These are phyloP conservation scores for Drosophila nigrodunni DNA, from an alignment of 1,140 invertebrate genomes.

Conservation along the genomic window DNA sequence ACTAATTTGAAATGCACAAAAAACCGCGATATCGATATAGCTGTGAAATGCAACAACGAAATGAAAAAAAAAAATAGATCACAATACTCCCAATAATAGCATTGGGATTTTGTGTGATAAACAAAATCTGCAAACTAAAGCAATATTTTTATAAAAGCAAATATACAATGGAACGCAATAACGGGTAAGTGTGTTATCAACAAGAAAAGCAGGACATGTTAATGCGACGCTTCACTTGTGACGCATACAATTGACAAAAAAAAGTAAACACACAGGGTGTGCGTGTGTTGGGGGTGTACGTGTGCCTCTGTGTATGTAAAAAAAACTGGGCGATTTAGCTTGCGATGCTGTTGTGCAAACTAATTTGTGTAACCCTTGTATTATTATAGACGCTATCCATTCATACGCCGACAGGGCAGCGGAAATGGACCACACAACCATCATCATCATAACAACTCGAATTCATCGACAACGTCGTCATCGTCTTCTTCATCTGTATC, in stretches of 20 bases:
- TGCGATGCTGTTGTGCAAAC: constrained; percentile 27
- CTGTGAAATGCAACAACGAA: constrained; percentile 45
- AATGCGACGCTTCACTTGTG: constrained; percentile 20
- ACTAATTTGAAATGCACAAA: background rate
- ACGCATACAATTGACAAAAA: constrained; percentile 48
- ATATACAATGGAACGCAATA: constrained; percentile 74
- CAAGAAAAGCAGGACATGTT: background rate
- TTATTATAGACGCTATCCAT: constrained; percentile 70
- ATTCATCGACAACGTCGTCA: constrained; percentile 56
- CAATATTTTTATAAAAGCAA: constrained; percentile 41
- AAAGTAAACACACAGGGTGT: constrained; percentile 45
- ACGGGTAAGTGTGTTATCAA: constrained; percentile 59
- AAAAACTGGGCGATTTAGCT: constrained; percentile 33
- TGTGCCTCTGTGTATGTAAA: constrained; percentile 40
- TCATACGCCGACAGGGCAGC: constrained; percentile 72
- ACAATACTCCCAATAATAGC: constrained; percentile 56
- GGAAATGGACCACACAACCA: constrained; percentile 65
- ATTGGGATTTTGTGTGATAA: constrained; percentile 65
- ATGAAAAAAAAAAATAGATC: constrained; percentile 47
- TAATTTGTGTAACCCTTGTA: constrained; percentile 26
- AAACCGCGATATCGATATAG: constrained; percentile 21
- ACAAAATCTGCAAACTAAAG: constrained; percentile 47
- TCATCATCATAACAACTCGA: constrained; percentile 64
- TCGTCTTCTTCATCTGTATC: constrained; percentile 56
- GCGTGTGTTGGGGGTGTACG: constrained; percentile 12